Conservation (phyloP, 1,140 invertebrate genomes). For the Hylaeus anthracinus region DNA sequence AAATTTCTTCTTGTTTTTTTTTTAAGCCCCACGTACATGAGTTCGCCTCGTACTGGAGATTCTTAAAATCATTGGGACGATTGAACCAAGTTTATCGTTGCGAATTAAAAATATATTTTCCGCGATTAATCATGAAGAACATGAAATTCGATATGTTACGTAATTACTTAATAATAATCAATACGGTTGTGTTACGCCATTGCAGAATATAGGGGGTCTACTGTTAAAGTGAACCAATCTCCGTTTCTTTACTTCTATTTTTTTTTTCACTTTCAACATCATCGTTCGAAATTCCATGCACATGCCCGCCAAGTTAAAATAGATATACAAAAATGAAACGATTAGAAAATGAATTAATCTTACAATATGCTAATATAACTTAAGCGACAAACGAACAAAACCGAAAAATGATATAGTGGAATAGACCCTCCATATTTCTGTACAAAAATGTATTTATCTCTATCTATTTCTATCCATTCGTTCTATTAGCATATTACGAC, state of each 20-base stretch:
- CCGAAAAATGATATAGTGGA: slow-evolving; percentile 5
- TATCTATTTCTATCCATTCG: slow-evolving; percentile 50
- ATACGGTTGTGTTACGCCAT: slow-evolving; percentile 37
- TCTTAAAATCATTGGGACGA: slow-evolving; percentile 23
- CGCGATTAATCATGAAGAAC: slow-evolving; percentile 47
- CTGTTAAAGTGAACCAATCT: slow-evolving; percentile 1
- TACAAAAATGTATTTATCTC: slow-evolving; percentile 53
- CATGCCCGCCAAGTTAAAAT: slow-evolving; percentile 8
- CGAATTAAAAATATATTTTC: slow-evolving; percentile 62
- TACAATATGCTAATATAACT: slow-evolving; percentile 2
- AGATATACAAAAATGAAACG: slow-evolving; percentile 28
- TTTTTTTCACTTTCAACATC: background rate
- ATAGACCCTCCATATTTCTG: slow-evolving; percentile 46
- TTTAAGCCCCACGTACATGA: slow-evolving; percentile 2
- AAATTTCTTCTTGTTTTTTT: slow-evolving; percentile 32
- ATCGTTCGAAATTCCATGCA: slow-evolving; percentile 15
- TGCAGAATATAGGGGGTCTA: slow-evolving; percentile 57
- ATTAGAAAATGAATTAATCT: background rate
- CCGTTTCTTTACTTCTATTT: background rate
- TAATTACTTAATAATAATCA: slow-evolving; percentile 60
- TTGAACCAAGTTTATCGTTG: slow-evolving; percentile 36
- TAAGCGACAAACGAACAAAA: slow-evolving; percentile 1
- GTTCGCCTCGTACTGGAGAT: background rate
- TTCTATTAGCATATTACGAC: slow-evolving; percentile 29
- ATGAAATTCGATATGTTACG: slow-evolving; percentile 72